Evolutionary conservation across 1,140 invertebrate genomes (phyloP), one percentile per base, ranked within the genome.

Genomic region (Danaus plexippus): DNA sequence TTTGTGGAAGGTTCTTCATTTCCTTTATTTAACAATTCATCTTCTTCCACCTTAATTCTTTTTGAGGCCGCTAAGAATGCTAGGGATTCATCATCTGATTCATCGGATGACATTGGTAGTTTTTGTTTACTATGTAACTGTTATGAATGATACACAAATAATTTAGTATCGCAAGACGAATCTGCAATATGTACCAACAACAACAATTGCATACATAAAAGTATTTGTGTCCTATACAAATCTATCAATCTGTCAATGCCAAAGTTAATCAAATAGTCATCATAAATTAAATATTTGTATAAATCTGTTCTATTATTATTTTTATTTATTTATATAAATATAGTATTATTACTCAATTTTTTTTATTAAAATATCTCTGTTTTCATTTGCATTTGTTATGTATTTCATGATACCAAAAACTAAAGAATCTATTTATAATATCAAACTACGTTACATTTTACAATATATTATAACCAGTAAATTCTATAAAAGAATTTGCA

Each of bases 1-100:
- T 72, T 78, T 5, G 43, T 8, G 54, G 22, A 48, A 56, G 41
- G 54, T 73, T 78, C 59, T 73, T 74, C 52, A 32, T 58, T 59
- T 63, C 74, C 63, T 62, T 75, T 65, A 59, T 65, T 70, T 69
- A 66, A 15, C 3, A 15, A 51, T 60, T 69, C 8, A 43, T 43
- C 32, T 59, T 13, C 41, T 41, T 75, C 67, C 10, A 72, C 60
- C 11, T 75, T 68, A 12, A 55, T 18, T 54, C 75, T 85, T 58
- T 85, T 87, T 13, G 74, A 68, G 41, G 75, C 79, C n/a, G 80
- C 83, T 63, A 87, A 66, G 47, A 77, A 56, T 9, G 86, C 78
- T 32, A 88, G 67, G 1, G 84, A 83, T 62, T 88, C 86, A 61
- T 88, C 81, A 45, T 88, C 86, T 7, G 85, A 87, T 15, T 87